phyloP scores from a whole-genome alignment of 2,113 vertebrate species.

The Galeopterus variegatus region DNA sequence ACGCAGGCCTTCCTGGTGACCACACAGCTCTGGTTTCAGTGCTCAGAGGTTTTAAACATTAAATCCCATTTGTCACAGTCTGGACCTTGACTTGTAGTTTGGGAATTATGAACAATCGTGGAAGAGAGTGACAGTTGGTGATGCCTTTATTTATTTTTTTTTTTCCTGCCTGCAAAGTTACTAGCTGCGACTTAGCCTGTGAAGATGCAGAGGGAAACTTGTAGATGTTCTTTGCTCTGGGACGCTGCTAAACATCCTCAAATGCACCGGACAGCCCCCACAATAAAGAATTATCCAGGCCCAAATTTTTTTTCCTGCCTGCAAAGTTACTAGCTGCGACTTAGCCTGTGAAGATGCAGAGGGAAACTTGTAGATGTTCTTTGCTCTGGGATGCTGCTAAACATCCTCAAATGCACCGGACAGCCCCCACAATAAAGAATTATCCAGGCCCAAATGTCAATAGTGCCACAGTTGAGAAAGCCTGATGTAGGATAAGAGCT shows the following conservation, averaged over 20 bases:
- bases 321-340: neutral
- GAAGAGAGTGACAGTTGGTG: neutral
- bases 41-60: neutral
- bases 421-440: too few relatives aligned
- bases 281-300: too few relatives aligned
- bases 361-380: neutral
- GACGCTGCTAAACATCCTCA: neutral
- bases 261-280: fast-evolving
- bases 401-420: fast-evolving
- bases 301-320: neutral
- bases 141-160: neutral
- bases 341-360: neutral
- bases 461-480: neutral
- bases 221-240: neutral
- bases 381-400: neutral
- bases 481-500: neutral
- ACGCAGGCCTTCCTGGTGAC: neutral
- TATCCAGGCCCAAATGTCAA: too few relatives aligned
- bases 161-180: neutral
- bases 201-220: neutral
- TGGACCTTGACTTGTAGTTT: neutral
- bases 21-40: neutral
- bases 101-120: neutral
- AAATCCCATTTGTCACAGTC: neutral
- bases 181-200: neutral